Evolutionary conservation across 53 echinoderm and acorn worm species (phyloP).

Genomic region (Holothuria leucospilota): DNA sequence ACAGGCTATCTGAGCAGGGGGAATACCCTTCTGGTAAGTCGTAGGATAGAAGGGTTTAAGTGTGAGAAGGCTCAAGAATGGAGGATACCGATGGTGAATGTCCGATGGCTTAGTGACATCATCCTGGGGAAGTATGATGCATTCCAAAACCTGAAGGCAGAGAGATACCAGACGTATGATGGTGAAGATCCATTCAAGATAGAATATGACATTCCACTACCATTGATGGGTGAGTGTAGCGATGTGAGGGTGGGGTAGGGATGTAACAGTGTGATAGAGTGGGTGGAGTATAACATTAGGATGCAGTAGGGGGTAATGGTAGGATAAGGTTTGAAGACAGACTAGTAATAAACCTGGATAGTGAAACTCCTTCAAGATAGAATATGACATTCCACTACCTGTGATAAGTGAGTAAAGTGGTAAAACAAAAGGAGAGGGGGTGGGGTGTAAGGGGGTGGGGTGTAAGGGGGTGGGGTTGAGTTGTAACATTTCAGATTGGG

Average conservation of each 20-base stretch:
- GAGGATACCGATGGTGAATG: slow-evolving; percentile 86
- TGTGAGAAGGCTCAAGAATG: slow-evolving; percentile 97
- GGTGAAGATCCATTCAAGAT: slow-evolving; percentile 89
- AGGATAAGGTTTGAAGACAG: too few species aligned
- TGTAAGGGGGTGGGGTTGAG: too few species aligned
- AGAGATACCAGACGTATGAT: slow-evolving; percentile 86
- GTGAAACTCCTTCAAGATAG: slow-evolving; percentile 86
- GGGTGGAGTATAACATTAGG: background rate
- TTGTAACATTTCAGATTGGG: too few species aligned
- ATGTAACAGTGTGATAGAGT: background rate
- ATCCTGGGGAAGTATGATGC: slow-evolving; percentile 83
- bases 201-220: slow-evolving; percentile 68
- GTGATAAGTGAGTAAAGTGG: slow-evolving; percentile 80
- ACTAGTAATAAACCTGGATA: slow-evolving; percentile 78
- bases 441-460: background rate
- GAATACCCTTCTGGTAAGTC: slow-evolving; percentile 89
- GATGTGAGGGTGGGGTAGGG: background rate
- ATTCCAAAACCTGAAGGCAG: slow-evolving; percentile 72
- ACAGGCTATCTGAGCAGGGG: slow-evolving; percentile 93
- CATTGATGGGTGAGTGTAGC: slow-evolving; percentile 84
- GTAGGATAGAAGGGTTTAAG: slow-evolving; percentile 92
- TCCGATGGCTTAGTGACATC: slow-evolving; percentile 94
- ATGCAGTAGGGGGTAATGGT: too few species aligned
- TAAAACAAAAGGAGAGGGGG: background rate
- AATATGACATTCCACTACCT: slow-evolving; percentile 62